These are phyloP conservation scores for Vipera ursinii DNA, from an alignment of 2,797 vertebrate genomes.

Conservation along the genomic window DNA sequence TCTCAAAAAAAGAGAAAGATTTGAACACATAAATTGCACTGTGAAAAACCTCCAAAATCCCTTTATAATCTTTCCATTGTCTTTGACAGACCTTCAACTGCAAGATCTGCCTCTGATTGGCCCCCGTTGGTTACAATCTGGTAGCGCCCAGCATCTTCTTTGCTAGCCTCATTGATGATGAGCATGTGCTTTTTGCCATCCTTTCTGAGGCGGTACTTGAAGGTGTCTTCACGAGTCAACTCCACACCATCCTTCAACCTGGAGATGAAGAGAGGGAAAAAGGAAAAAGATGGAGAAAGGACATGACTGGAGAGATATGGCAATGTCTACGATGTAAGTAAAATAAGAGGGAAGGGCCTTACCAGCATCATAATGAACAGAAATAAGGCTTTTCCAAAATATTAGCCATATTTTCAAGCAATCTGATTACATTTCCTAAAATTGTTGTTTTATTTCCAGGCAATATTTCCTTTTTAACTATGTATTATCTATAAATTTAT, in stretches of 20 bases:
- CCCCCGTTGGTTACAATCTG: conserved; percentile 82
- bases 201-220: conserved; percentile 90
- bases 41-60: neutral
- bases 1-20: neutral
- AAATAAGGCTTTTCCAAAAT: neutral
- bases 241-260: conserved; percentile 92
- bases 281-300: neutral
- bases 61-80: neutral
- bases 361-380: neutral
- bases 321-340: neutral
- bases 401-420: neutral
- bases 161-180: conserved; percentile 83
- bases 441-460: neutral
- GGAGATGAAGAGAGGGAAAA: conserved; percentile 4
- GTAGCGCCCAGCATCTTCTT: conserved; percentile 82
- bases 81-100: conserved; percentile 82
- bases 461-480: neutral
- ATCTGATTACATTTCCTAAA: neutral
- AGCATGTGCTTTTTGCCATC: conserved; percentile 85
- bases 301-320: neutral
- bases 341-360: neutral
- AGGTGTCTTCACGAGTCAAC: conserved; percentile 80
- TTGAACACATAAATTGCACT: neutral
- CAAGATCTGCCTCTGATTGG: conserved; percentile 85
- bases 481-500: neutral